Conservation (phyloP, 2,888 invertebrate species). For the Dryomyza anilis region DNA sequence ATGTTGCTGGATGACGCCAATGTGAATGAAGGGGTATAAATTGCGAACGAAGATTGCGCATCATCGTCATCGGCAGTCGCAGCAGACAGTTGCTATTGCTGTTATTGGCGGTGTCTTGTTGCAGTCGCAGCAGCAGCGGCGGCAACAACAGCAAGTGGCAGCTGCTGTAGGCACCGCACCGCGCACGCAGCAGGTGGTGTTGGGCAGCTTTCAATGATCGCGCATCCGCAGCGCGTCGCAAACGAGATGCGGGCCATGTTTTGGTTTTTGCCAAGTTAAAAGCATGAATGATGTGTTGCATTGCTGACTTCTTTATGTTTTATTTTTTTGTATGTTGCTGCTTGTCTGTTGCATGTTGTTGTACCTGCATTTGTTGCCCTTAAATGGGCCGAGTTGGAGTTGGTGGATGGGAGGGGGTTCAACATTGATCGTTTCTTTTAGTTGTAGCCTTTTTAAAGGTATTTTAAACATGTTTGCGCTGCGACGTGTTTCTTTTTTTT, state of each 20-base stretch:
- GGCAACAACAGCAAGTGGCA: neutral
- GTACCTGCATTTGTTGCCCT: constrained; percentile 1
- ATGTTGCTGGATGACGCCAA: neutral
- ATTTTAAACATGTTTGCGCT: neutral
- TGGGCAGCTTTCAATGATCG: neutral
- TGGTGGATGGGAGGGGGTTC: no score
- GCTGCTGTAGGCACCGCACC: neutral
- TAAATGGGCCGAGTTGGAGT: no score
- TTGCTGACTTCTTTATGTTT: constrained; percentile 1
- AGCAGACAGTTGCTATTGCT: constrained; percentile 11
- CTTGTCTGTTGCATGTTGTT: neutral
- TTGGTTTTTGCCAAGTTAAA: neutral
- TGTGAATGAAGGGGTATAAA: no score
- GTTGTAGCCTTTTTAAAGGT: neutral
- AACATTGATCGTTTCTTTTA: no score
- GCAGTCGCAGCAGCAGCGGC: neutral
- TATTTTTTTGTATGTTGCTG: constrained; percentile 7
- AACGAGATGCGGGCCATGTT: constrained; percentile 1
- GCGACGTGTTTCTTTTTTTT: no score
- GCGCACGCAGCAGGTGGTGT: constrained; percentile 5
- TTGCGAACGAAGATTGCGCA: no score
- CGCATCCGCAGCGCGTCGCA: constrained; percentile 1
- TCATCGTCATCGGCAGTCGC: neutral
- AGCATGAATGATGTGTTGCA: constrained; percentile 25
- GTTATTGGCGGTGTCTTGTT: neutral